Evolutionary conservation across 2,797 vertebrate genomes (phyloP).

Genomic region (Trematomus bernacchii): DNA sequence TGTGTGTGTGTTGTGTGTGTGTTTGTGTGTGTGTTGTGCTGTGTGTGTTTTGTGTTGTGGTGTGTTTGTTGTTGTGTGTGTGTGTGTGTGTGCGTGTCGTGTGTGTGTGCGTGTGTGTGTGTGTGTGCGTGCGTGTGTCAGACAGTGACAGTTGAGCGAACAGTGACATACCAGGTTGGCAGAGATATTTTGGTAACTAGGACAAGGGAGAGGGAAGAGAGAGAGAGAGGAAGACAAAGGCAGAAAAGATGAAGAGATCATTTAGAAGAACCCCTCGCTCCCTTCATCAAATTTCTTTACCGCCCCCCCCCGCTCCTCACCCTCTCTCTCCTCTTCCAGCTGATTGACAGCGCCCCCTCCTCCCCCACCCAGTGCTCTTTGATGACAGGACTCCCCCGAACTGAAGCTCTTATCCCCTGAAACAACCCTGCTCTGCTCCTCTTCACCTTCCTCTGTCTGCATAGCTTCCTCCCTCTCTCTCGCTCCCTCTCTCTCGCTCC

Average conservation of each 20-base stretch:
- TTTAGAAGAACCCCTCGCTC: constrained; percentile 78
- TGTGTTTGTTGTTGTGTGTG: constrained; percentile 17
- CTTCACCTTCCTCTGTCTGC: constrained; percentile 62
- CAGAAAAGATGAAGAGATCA: constrained; percentile 76
- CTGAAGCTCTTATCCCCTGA: constrained; percentile 77
- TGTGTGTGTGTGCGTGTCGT: constrained; percentile 14
- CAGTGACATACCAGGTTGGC: constrained; percentile 78
- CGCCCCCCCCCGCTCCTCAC: constrained; percentile 32
- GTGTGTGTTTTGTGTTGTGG: background rate
- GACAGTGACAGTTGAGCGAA: constrained; percentile 78
- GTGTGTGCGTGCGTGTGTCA: constrained; percentile 41
- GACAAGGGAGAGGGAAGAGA: constrained; percentile 63
- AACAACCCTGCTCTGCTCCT: constrained; percentile 73
- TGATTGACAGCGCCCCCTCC: constrained; percentile 78
- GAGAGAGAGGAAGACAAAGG: constrained; percentile 62
- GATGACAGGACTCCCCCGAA: too few species aligned
- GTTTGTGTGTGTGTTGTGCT: constrained; percentile 29
- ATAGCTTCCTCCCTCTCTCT: constrained; percentile 34
- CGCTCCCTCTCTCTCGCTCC: constrained; percentile 21
- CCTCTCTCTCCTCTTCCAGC: constrained; percentile 44
- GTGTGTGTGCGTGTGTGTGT: background rate
- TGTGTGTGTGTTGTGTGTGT: constrained; percentile 32
- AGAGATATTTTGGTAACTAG: constrained; percentile 83
- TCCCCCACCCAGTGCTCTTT: constrained; percentile 61
- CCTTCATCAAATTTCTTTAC: constrained; percentile 60